phyloP scores from a whole-genome alignment of 2,797 vertebrate species.

The Kryptolebias ocellatus region DNA sequence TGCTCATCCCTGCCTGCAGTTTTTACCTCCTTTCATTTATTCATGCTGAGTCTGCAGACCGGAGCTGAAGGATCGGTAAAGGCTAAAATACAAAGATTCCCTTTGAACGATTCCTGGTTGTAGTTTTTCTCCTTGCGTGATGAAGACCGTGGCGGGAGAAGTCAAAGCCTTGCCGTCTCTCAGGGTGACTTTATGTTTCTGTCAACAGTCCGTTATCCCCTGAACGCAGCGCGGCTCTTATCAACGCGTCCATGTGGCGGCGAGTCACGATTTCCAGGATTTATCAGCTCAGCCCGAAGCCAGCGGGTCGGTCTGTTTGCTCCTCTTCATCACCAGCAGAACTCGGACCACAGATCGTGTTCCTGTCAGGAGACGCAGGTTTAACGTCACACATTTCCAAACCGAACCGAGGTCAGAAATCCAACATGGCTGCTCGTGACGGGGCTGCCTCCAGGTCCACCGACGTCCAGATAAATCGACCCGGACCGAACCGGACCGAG shows the following conservation, averaged over 20 bases:
- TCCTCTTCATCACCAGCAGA: background rate
- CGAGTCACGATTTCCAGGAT: constrained; percentile 5
- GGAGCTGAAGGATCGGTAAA: background rate
- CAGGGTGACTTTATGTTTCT: background rate
- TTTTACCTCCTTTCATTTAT: constrained; percentile 18
- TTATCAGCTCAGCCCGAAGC: constrained; percentile 2
- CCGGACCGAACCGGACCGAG: no score
- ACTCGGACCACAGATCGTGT: no score
- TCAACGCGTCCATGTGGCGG: background rate
- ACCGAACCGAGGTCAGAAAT: no score
- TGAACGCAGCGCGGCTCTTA: background rate
- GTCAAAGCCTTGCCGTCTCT: no score
- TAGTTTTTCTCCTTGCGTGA: background rate
- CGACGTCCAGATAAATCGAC: no score
- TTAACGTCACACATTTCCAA: no score
- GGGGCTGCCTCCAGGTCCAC: no score
- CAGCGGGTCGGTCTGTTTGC: background rate
- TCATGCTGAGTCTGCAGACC: background rate
- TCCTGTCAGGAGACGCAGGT: no score
- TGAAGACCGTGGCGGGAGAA: no score
- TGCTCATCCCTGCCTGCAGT: constrained; percentile 5
- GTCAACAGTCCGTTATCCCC: background rate
- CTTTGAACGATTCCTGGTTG: background rate
- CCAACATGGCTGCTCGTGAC: no score
- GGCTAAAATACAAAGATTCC: background rate